Base-by-base conservation (phyloP, 2,797 vertebrate species). In the Scyliorhinus canicula region DNA sequence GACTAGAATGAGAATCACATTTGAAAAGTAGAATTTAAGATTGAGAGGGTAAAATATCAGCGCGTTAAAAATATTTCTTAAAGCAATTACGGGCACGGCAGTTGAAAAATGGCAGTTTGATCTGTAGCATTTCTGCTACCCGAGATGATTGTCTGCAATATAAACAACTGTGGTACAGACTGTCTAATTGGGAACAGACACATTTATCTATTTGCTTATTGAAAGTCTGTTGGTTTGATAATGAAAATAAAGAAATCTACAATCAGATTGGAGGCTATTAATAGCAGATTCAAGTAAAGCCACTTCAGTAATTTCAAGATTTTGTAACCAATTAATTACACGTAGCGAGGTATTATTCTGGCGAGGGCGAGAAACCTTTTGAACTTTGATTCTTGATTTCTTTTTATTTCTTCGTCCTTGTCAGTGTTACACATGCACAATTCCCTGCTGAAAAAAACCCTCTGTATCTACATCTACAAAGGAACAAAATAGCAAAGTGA, bases 321-420 rank as follows among this genome's bases (percentile, higher is more conserved):
- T 93, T 93, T 69, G 14, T 69, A 71, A 71, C 67, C 93, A 74
- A 74, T 74, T 94, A 94, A 94, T 94, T 94, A 74, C 8, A 16
- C 28, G 16, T 9, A 12, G 91, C 67, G 31, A 93, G 91, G 40
- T 67, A 93, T 93, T 67, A 55, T 74, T 94, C 67, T 35, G 67
- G 67, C 47, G 7, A 74, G 93, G 67, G 93, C 71, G 67, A 94
- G 26, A 35, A 94, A 55, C 93, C 93, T 74, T 74, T 50, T 94
- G 67, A 94, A 71, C 93, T 94, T 74, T 74, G 93, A 74, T 71
- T 74, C 93, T 55, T 52, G 31, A 47, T 94, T 94, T 31, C 93
- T 74, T 94, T 74, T 94, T 94, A 94, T 69, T 94, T 74, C 93
- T 74, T 74, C 74, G 67, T 94, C 93, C 67, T 94, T 94, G 93